These are phyloP conservation scores for Pycnonotus jocosus DNA, from an alignment of 2,113 vertebrate species.

Conservation along the genomic window DNA sequence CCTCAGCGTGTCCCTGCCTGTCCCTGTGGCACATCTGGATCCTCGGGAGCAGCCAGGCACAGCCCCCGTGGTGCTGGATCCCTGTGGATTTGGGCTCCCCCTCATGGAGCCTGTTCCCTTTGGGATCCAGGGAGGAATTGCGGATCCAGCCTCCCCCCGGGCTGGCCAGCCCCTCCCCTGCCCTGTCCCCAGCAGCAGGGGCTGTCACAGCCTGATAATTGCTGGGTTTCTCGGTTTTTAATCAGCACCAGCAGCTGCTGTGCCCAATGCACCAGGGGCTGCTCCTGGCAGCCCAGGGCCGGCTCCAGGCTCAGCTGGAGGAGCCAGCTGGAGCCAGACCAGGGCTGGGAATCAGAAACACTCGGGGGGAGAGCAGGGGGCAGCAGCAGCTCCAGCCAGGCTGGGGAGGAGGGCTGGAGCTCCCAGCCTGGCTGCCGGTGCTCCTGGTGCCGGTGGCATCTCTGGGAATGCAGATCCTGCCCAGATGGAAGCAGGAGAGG, in stretches of 20 bases:
- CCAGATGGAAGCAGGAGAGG: not conserved
- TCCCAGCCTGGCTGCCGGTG: not conserved
- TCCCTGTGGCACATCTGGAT: accelerated
- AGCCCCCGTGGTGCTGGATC: accelerated
- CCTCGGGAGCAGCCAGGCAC: accelerated
- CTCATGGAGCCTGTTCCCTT: accelerated
- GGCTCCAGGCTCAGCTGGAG: accelerated
- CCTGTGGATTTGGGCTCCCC: accelerated
- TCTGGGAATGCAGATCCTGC: not conserved
- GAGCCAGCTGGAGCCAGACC: not conserved
- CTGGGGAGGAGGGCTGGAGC: not conserved
- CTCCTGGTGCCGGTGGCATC: not conserved
- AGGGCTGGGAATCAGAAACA: not conserved
- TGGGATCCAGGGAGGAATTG: not conserved
- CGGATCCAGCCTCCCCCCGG: accelerated
- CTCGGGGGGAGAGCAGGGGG: not conserved
- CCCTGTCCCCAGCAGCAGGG: not conserved
- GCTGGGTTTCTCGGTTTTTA: not conserved
- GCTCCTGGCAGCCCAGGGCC: not conserved
- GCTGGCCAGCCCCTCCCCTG: accelerated
- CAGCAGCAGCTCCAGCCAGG: not conserved
- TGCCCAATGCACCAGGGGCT: not conserved
- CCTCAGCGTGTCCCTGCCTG: accelerated
- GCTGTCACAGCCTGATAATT: not conserved
- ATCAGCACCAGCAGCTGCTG: conserved; percentile 36